Conservation (phyloP, 2,113 vertebrate species). For the Neofelis nebulosa region DNA sequence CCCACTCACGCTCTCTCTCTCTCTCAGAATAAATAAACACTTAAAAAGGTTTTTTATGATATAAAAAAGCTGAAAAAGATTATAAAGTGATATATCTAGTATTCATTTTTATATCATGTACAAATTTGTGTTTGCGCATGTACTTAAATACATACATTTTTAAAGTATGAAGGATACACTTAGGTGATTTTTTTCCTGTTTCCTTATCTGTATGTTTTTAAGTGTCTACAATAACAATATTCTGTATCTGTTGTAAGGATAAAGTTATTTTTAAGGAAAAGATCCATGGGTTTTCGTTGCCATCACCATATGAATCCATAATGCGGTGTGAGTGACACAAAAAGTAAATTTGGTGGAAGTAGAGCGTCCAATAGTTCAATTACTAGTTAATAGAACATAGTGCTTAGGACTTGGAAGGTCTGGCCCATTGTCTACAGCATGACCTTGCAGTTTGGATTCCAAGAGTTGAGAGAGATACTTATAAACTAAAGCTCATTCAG, state of each 20-base stretch:
- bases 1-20: too few species aligned
- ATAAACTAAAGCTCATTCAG: not conserved
- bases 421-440: not conserved
- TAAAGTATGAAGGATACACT: not conserved
- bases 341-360: not conserved
- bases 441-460: not conserved
- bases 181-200: not conserved
- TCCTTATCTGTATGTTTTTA: not conserved
- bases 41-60: too few species aligned
- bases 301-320: not conserved
- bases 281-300: not conserved
- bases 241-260: slow-evolving; percentile 22
- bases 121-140: not conserved
- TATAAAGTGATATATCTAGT: not conserved
- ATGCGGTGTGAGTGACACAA: not conserved
- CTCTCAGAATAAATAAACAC: too few species aligned
- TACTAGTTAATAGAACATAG: not conserved
- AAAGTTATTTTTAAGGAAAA: slow-evolving; percentile 34
- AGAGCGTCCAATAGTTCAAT: not conserved
- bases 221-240: not conserved
- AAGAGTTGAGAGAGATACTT: not conserved
- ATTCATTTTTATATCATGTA: not conserved
- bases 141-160: not conserved
- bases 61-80: slow-evolving; percentile 12
- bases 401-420: not conserved